phyloP scores from a whole-genome alignment of 2,113 vertebrate genomes.

The Eulacestoma nigropectus region DNA sequence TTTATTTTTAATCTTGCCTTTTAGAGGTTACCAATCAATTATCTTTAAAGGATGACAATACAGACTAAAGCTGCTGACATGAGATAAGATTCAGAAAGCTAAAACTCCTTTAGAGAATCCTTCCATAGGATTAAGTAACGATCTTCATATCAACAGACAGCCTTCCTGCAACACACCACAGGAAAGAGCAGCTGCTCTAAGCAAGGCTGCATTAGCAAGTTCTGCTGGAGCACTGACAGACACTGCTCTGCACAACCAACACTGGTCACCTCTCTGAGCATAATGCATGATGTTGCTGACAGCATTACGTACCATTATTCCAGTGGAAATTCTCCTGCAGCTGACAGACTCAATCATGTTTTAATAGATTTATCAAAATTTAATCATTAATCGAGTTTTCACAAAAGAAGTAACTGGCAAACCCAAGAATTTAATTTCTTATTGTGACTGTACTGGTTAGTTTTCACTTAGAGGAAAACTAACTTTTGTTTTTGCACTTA shows the following conservation, averaged over 20 bases:
- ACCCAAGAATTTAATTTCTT: not conserved
- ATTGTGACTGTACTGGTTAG: not conserved
- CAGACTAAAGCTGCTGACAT: not conserved
- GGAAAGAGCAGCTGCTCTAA: not conserved
- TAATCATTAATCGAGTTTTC: not conserved
- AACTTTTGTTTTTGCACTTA: not conserved
- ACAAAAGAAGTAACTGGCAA: not conserved
- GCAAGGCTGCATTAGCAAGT: not conserved
- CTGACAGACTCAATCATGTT: not conserved
- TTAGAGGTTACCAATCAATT: not conserved
- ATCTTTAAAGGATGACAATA: not conserved
- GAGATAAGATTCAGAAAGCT: not conserved
- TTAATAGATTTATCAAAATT: not conserved
- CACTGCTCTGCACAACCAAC: not conserved
- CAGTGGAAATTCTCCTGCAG: not conserved
- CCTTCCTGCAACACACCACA: not conserved
- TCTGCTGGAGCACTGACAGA: not conserved
- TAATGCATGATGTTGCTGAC: accelerated
- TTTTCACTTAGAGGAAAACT: not conserved
- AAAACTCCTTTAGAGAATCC: not conserved
- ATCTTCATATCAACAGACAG: not conserved
- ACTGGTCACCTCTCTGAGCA: not conserved
- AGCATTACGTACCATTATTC: not conserved
- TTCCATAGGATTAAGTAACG: not conserved
- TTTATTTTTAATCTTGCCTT: not conserved